phyloP scores from a whole-genome alignment of 2,888 invertebrate genomes.

The Phasia obesa region DNA sequence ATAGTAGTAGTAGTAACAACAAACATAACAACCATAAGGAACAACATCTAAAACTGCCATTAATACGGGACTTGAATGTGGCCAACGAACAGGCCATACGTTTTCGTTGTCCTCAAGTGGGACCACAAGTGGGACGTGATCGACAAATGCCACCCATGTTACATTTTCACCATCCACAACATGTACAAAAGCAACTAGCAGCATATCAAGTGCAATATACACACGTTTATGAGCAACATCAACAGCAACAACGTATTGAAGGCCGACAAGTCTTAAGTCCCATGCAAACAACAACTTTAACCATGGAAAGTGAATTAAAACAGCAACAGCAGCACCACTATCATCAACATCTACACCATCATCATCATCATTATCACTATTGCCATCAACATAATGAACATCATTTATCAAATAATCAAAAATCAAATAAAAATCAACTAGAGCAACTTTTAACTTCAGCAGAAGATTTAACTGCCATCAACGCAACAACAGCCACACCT shows the following conservation, averaged over 20 bases:
- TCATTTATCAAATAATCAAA: constrained; percentile 66
- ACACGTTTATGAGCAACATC: constrained; percentile 42
- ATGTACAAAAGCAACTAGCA: constrained; percentile 72
- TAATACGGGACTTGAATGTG: constrained; percentile 75
- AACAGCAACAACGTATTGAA: constrained; percentile 11
- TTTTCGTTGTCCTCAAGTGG: constrained; percentile 80
- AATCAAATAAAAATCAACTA: constrained; percentile 62
- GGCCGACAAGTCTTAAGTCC: constrained; percentile 51
- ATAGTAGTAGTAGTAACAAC: constrained; percentile 47
- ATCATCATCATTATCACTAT: constrained; percentile 43
- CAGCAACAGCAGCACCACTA: constrained; percentile 40
- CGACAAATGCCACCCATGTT: constrained; percentile 76
- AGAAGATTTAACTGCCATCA: constrained; percentile 57
- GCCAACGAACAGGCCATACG: constrained; percentile 80
- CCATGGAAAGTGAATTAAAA: constrained; percentile 65
- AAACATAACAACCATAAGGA: constrained; percentile 40
- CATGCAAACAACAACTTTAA: constrained; percentile 67
- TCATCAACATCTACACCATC: constrained; percentile 58
- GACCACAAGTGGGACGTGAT: constrained; percentile 78
- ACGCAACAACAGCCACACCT: constrained; percentile 44
- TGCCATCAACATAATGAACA: constrained; percentile 38
- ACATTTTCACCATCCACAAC: constrained; percentile 80
- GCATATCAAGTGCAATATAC: constrained; percentile 70
- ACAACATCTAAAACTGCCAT: constrained; percentile 65
- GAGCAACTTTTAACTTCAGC: constrained; percentile 42